A percentile compares a stretch with the other conserved stretches of the same genome.
Conservation (phyloP, 2,797 vertebrate genomes). For the Acipenser oxyrinchus region DNA sequence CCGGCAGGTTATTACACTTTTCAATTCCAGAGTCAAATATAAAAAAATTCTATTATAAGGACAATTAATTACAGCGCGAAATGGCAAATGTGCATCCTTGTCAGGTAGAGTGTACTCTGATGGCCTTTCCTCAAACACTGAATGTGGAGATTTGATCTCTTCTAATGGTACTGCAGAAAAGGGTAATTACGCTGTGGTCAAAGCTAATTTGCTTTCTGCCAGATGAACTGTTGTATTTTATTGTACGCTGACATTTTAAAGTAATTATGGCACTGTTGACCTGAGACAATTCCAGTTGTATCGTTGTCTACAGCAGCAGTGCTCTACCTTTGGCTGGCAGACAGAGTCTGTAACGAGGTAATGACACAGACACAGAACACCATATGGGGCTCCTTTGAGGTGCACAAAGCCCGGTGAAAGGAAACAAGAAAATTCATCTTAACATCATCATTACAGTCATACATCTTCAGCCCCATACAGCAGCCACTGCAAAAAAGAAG, state of each 20-base stretch:
- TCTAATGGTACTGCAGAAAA: constrained; percentile 99
- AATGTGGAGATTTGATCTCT: constrained; percentile 99
- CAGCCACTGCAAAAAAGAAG: constrained; percentile 15
- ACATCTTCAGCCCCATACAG: constrained; percentile 58
- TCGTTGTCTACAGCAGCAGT: constrained; percentile 88
- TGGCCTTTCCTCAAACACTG: constrained; percentile 99
- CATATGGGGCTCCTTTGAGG: constrained; percentile 93
- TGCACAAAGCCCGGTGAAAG: constrained; percentile 71
- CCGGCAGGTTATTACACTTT: constrained; percentile 97
- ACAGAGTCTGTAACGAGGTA: constrained; percentile 98
- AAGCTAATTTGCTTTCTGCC: constrained; percentile 99
- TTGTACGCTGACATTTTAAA: constrained; percentile 99
- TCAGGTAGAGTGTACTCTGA: constrained; percentile 99
- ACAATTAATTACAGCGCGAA: constrained; percentile 99
- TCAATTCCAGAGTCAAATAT: constrained; percentile 99
- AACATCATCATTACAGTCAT: constrained; percentile 72
- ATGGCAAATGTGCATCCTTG: constrained; percentile 99
- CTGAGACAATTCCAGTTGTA: constrained; percentile 99
- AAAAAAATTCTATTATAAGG: constrained; percentile 99
- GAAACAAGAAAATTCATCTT: constrained; percentile 67
- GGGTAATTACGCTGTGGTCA: constrained; percentile 99
- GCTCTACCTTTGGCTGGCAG: constrained; percentile 84
- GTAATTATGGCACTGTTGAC: constrained; percentile 99
- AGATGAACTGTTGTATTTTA: constrained; percentile 99
- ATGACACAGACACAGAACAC: constrained; percentile 98